Base-by-base conservation (phyloP, 2,888 invertebrate species). In the Boloria euphrosyne region DNA sequence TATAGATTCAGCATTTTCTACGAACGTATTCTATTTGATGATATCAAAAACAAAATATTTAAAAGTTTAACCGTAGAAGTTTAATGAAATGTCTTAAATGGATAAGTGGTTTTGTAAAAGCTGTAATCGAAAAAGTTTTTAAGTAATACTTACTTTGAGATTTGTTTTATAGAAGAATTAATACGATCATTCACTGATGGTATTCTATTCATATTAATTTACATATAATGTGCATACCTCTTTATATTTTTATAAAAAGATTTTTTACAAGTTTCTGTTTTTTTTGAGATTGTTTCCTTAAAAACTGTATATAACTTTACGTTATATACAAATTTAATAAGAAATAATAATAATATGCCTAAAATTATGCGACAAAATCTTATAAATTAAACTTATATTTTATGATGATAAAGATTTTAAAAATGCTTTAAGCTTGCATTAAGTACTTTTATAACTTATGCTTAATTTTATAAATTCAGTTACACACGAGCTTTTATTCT, bases 91-190 rank as follows among this genome's bases (percentile, higher is more conserved):
- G 66, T 58, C 62, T 13, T 58, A 64, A 64, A 59, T 58, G 64
- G 58, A 52, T 64, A 64, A 64, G 64, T 58, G 64, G 64, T 58
- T 64, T 52, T 46, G 58, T 64, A 58, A 59, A 52, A 50, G 58
- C 51, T 64, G 64, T 58, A 64, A 64, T 64, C 64, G 64, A 64
- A 64, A 64, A 64, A 64, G 51, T 63, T 64, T 63, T 59, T 52
- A 58, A 52, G 58, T 57, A 58, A 52, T 59, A 58, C 64, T 64
- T 64, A 64, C 17, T 44, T 58, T 46, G 46, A 58, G 46, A 49
- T 49, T 58, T 52, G 14, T 50, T 46, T 58, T 22, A 22, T 27
- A 57, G n/a, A 57, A 57, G 44, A 57, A 46, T 27, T 57, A 46
- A 57, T 55, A 57, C 22, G 16, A n/a, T 18, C 18, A 44, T 55